These are phyloP conservation scores for Luidia sarsii DNA, from an alignment of 53 echinoderm and acorn worm species.

Conservation along the genomic window DNA sequence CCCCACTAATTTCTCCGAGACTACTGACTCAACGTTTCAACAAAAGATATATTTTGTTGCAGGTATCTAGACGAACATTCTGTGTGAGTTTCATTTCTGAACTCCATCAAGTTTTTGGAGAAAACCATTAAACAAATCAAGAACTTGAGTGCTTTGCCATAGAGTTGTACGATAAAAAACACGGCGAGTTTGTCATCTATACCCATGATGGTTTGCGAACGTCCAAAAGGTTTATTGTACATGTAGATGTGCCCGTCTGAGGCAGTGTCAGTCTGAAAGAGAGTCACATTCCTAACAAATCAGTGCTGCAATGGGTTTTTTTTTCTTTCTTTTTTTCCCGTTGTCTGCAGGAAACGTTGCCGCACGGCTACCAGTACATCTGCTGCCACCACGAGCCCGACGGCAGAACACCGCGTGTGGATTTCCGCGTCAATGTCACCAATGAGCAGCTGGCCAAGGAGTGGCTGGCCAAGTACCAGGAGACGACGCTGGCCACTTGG, in stretches of 20 bases:
- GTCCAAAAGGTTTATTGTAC: not conserved
- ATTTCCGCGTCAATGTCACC: slow-evolving; percentile 31
- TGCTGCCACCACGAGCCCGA: slow-evolving; percentile 19
- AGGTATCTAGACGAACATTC: too few species aligned
- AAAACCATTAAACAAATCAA: not conserved
- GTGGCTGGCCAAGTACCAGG: slow-evolving; percentile 41
- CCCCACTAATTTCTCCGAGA: too few species aligned
- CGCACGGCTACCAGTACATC: slow-evolving; percentile 34
- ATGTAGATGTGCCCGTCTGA: not conserved
- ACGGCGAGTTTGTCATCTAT: too few species aligned
- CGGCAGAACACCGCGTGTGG: not conserved
- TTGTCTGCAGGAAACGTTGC: slow-evolving; percentile 31
- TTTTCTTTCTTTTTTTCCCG: not conserved
- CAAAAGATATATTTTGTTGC: too few species aligned
- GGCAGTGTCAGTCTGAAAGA: not conserved
- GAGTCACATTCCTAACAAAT: not conserved
- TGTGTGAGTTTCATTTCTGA: too few species aligned
- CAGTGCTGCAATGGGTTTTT: too few species aligned
- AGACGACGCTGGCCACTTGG: slow-evolving; percentile 44
- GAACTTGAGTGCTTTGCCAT: not conserved
- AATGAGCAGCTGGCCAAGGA: slow-evolving; percentile 22
- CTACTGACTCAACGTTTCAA: too few species aligned
- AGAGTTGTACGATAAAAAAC: too few species aligned
- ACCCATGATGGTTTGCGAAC: too few species aligned
- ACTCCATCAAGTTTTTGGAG: too few species aligned